Evolutionary conservation across 23 tunicate species (phyloP), one percentile per base, ranked within the genome.

Genomic region (Clavelina lepadiformis): DNA sequence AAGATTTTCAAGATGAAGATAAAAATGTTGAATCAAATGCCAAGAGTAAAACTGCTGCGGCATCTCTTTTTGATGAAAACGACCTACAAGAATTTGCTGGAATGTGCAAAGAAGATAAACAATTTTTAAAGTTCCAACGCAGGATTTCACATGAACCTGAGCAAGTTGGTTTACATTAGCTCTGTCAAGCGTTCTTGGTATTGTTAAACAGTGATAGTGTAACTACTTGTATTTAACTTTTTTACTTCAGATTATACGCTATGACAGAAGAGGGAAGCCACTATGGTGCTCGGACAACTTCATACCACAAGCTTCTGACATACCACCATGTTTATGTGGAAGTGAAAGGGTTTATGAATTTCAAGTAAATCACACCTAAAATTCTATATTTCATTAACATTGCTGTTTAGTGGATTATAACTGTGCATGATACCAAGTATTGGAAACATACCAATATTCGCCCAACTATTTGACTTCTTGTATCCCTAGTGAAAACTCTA

Each of bases 321-420:
- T 72, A 27, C 91, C 91, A 7, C 30, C 68, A 5, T 83, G 91
- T 34, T 28, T 31, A 1, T 83, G 91, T 61, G 91, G 91, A 7
- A 31, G 72, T 19, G 25, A 29, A 15, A 72, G 79, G 30, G 22
- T 23, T 22, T 81, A 63, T 55, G 88, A 81, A 54, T 81, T 81
- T 81, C 74, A 77, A 25, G 74, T 77, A 30, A 56, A 18, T 30
- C 2, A n/a, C n/a, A n/a, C n/a, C n/a, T n/a, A n/a, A n/a, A n/a
- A n/a, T n/a, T n/a, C n/a, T n/a, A n/a, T n/a, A n/a, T n/a, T n/a
- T n/a, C n/a, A n/a, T n/a, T n/a, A n/a, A n/a, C n/a, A n/a, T n/a
- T n/a, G n/a, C n/a, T n/a, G n/a, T n/a, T n/a, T n/a, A n/a, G n/a
- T n/a, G n/a, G n/a, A n/a, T n/a, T n/a, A n/a, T n/a, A n/a, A n/a